These are phyloP conservation scores for Sebastes matsubarae DNA, from an alignment of 2,797 vertebrate species.

Conservation along the genomic window DNA sequence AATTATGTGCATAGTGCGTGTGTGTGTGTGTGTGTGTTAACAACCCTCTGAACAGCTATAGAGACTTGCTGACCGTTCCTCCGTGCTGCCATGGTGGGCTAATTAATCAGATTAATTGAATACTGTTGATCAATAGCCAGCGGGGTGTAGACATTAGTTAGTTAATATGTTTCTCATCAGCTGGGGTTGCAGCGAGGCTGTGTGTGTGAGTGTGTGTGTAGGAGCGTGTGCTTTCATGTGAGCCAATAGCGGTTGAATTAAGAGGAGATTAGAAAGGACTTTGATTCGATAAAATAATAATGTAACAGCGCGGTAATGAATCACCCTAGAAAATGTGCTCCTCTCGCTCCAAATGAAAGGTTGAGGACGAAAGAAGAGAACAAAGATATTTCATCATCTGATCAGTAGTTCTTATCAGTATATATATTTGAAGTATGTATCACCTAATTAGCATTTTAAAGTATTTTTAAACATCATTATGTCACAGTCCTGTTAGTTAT, in stretches of 20 bases:
- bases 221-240: neutral
- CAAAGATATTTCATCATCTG: neutral
- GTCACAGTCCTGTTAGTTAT: neutral
- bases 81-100: conserved; percentile 15
- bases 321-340: neutral
- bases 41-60: neutral
- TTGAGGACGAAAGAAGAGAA: neutral
- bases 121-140: conserved; percentile 58
- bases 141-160: conserved; percentile 26
- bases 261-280: conserved; percentile 15
- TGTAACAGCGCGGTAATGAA: conserved; percentile 5
- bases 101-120: conserved; percentile 61
- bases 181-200: neutral
- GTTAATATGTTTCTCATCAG: conserved; percentile 45
- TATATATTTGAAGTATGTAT: neutral
- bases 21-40: conserved; percentile 9
- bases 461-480: neutral
- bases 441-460: neutral
- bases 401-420: neutral
- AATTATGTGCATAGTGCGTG: conserved; percentile 21
- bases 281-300: conserved; percentile 30
- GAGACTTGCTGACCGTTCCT: conserved; percentile 30
- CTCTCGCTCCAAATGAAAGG: neutral
- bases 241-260: conserved; percentile 6
- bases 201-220: neutral